phyloP scores from a whole-genome alignment of 1,140 invertebrate species.

The Zelostemma sp. region DNA sequence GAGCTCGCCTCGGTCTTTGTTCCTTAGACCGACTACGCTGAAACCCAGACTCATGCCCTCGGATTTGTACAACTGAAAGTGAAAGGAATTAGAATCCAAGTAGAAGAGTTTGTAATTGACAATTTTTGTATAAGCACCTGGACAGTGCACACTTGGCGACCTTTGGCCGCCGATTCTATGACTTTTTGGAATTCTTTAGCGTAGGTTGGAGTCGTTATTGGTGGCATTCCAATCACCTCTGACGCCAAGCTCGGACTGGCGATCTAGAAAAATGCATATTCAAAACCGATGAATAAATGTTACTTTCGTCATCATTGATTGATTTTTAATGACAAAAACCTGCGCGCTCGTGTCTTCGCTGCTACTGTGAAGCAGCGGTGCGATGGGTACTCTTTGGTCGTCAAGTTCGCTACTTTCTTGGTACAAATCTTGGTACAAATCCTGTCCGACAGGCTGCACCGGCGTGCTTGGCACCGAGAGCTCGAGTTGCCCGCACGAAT shows the following conservation, averaged over 20 bases:
- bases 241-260: slow-evolving; percentile 65
- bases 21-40: slow-evolving; percentile 81
- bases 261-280: slow-evolving; percentile 50
- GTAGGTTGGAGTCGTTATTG: slow-evolving; percentile 74
- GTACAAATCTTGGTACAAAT: slow-evolving; percentile 65
- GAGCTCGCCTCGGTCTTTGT: slow-evolving; percentile 78
- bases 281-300: background rate
- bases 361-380: slow-evolving; percentile 70
- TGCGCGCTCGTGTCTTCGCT: slow-evolving; percentile 69
- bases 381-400: slow-evolving; percentile 72
- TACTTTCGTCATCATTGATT: slow-evolving; percentile 8
- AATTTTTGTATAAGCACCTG: no score
- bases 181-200: slow-evolving; percentile 76
- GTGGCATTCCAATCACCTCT: slow-evolving; percentile 69
- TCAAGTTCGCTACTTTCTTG: slow-evolving; percentile 67
- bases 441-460: slow-evolving; percentile 60
- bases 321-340: slow-evolving; percentile 40
- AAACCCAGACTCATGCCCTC: slow-evolving; percentile 83
- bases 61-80: slow-evolving; percentile 76
- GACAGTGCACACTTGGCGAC: slow-evolving; percentile 74
- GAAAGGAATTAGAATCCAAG: no score
- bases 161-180: slow-evolving; percentile 75
- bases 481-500: slow-evolving; percentile 77
- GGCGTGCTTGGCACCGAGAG: slow-evolving; percentile 71
- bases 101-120: no score